A percentile compares a stretch with the other conserved stretches of the same genome.
phyloP scores from a whole-genome alignment of 1,140 invertebrate species.

The Oryctes rhinoceros region DNA sequence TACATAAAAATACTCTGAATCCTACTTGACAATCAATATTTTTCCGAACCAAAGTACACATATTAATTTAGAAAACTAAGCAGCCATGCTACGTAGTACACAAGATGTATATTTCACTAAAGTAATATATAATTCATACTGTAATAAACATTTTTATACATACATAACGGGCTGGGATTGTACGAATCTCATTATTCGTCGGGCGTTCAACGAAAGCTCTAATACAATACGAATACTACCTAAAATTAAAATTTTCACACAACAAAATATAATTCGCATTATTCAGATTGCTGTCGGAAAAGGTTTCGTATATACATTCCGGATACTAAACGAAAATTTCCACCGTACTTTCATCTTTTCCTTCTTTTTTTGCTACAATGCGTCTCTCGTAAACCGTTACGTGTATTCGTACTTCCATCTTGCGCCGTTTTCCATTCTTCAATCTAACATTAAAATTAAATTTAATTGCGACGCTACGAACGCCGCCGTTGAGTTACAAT shows the following conservation, averaged over 20 bases:
- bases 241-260: not conserved
- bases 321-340: not conserved
- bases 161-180: not conserved
- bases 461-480: constrained; percentile 8
- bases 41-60: no score
- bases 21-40: no score
- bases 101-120: no score
- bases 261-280: constrained; percentile 16
- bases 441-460: constrained; percentile 1
- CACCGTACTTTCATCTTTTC: not conserved
- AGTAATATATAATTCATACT: not conserved
- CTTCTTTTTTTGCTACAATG: not conserved
- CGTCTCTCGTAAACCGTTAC: not conserved
- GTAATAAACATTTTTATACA: not conserved
- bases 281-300: not conserved
- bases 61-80: no score
- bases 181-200: not conserved
- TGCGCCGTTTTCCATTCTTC: not conserved
- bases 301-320: not conserved
- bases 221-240: not conserved
- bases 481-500: not conserved
- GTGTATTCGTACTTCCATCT: not conserved
- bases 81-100: no score
- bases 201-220: not conserved
- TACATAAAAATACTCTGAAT: no score